Evolutionary conservation across 1,140 invertebrate species (phyloP), one percentile per base, ranked within the genome.

Genomic region (Anoplophora glabripennis): DNA sequence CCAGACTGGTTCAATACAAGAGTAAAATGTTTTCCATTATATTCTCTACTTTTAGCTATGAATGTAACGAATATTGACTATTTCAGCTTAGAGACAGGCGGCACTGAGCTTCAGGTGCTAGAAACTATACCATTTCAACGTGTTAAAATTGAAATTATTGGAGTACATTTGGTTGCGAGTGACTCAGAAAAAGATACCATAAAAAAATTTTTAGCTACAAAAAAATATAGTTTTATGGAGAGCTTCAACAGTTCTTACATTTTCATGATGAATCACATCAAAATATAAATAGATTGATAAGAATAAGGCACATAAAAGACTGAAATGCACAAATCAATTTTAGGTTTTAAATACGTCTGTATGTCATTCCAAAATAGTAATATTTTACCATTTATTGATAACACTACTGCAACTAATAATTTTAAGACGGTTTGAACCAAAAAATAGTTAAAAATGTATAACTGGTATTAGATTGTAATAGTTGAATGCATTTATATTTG

Each of bases 1-100:
- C 74, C 78, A 15, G 78, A 78, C 47, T 70, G 77, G 49, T 76
- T 78, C 11, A 76, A 80, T 10, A 81, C 86, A 40, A 81, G 87
- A 64, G 86, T 93, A 47, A 88, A 89, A 72, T 93, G 90, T 76
- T 91, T 93, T 74, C 90, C 92, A 62, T 79, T 94, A 48, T 89
- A 86, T 71, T 89, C 90, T 14, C 78, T 93, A 53, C 76, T 93
- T 68, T 77, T 90, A 56, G 90, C 90, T 34, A 85, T 88, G 61
- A 88, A 89, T 68, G 80, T 84, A 38, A 84, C 84, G 11, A 77
- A 75, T 28, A 78, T 90, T 40, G 85, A 91, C 78, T 87, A 88
- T 71, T 77, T 92, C 53, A 85, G 84, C 70, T 78, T 93, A 54
- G 88, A 87, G 61, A 77, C 84, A 34, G 84, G 85, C 35, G 82